Conservation (phyloP, 23 tunicate genomes). For the Trididemnum clinides region DNA sequence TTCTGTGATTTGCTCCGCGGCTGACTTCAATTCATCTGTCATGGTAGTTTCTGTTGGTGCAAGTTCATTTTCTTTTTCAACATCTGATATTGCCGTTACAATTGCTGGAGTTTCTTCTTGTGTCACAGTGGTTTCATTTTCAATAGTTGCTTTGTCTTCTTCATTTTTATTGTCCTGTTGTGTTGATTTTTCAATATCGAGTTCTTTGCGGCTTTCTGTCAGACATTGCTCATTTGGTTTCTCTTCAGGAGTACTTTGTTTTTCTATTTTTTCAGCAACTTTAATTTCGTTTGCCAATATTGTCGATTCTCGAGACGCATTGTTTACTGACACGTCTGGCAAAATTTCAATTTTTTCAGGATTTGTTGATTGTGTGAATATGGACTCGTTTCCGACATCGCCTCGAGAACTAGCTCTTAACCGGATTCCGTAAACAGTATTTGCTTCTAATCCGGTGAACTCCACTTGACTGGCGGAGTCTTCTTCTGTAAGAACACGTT, state of each 20-base stretch:
- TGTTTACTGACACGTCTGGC: not conserved
- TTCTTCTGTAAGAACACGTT: not conserved
- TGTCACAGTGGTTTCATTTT: not conserved
- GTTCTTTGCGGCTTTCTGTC: too few relatives aligned
- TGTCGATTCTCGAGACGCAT: not conserved
- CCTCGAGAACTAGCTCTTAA: constrained; percentile 47
- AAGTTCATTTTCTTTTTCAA: not conserved
- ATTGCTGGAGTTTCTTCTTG: not conserved
- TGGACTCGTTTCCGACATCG: constrained; percentile 60
- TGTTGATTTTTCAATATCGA: not conserved
- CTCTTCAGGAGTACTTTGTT: not conserved
- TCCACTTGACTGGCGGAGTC: constrained; percentile 5
- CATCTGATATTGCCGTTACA: not conserved
- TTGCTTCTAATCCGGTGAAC: constrained; percentile 52
- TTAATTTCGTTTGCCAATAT: not conserved
- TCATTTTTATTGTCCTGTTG: not conserved
- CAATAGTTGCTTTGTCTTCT: not conserved
- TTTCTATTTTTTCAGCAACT: not conserved
- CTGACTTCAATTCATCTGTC: too few relatives aligned
- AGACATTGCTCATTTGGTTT: not conserved
- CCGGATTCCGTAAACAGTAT: constrained; percentile 56
- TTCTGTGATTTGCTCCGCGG: too few relatives aligned
- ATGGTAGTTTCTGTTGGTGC: not conserved
- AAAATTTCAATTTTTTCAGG: not conserved
- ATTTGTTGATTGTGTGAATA: constrained; percentile 48